Conservation (phyloP, 1,140 invertebrate genomes). For the Pinna nobilis region DNA sequence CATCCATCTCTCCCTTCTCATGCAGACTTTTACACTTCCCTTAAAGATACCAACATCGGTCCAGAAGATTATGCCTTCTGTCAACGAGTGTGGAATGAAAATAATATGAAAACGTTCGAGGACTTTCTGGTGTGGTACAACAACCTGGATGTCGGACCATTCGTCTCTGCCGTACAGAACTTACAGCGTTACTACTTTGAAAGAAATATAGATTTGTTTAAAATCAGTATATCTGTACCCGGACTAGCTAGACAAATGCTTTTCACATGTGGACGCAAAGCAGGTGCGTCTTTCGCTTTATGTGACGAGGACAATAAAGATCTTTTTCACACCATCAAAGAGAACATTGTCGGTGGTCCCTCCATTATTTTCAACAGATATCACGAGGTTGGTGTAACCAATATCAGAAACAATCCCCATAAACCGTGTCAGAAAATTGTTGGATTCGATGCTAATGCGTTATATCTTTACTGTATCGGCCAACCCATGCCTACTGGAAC, state of each 20-base stretch:
- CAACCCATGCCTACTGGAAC: slow-evolving; percentile 40
- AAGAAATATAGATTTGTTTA: slow-evolving; percentile 46
- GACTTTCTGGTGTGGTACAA: slow-evolving; percentile 54
- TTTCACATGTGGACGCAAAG: slow-evolving; percentile 14
- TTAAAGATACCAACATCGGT: slow-evolving; percentile 34
- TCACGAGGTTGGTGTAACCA: slow-evolving; percentile 35
- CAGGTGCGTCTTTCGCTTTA: slow-evolving; percentile 30
- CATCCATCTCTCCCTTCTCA: slow-evolving; percentile 16
- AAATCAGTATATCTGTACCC: slow-evolving; percentile 40
- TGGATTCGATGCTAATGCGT: slow-evolving; percentile 18
- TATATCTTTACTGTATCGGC: slow-evolving; percentile 13
- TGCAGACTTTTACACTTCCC: slow-evolving; percentile 30
- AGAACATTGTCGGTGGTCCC: slow-evolving; percentile 39
- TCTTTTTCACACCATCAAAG: slow-evolving; percentile 31
- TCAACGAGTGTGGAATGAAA: slow-evolving; percentile 36
- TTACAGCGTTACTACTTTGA: slow-evolving; percentile 31
- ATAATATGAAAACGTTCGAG: slow-evolving; percentile 35
- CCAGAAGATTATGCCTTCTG: slow-evolving; percentile 38
- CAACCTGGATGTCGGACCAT: slow-evolving; percentile 37
- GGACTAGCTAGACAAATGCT: slow-evolving; percentile 39
- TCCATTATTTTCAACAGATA: slow-evolving; percentile 49
- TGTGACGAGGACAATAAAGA: slow-evolving; percentile 34
- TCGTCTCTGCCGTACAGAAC: slow-evolving; percentile 42
- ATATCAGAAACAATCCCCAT: slow-evolving; percentile 2
- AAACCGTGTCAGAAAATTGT: slow-evolving; percentile 9